Percentiles rank a stretch among this genome's conserved stretches.
phyloP scores from a whole-genome alignment of 1,140 invertebrate species.

The Oscheius sp. region DNA sequence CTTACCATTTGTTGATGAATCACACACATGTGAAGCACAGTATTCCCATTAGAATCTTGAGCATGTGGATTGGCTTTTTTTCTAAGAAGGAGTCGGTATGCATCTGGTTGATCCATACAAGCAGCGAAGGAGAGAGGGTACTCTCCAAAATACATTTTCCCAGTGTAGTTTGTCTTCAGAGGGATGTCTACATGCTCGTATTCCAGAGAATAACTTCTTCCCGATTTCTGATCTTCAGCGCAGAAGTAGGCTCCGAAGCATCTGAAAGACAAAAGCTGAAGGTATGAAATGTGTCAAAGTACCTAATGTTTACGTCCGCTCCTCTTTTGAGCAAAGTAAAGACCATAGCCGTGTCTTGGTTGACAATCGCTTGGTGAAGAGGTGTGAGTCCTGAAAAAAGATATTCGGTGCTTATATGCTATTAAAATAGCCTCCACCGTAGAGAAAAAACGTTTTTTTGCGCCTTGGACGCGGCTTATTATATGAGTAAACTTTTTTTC shows the following conservation, averaged over 20 bases:
- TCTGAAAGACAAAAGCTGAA: neutral
- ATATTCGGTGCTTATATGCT: too few relatives aligned
- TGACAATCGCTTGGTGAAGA: constrained; percentile 93
- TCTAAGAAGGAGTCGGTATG: constrained; percentile 85
- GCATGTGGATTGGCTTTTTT: constrained; percentile 87
- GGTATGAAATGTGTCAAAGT: neutral
- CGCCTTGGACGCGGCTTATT: too few relatives aligned
- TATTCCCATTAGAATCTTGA: constrained; percentile 96
- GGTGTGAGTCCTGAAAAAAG: constrained; percentile 58
- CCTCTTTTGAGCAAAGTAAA: constrained; percentile 89
- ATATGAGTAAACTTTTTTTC: too few relatives aligned
- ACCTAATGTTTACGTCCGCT: constrained; percentile 82
- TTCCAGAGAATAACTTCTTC: constrained; percentile 78
- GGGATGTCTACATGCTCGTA: constrained; percentile 86
- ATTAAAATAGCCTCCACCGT: too few relatives aligned
- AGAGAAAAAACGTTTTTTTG: too few relatives aligned
- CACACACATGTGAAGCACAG: constrained; percentile 89
- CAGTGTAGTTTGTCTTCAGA: constrained; percentile 85
- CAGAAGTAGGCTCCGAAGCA: constrained; percentile 91
- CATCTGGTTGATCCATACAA: constrained; percentile 92
- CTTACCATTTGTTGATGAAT: constrained; percentile 78
- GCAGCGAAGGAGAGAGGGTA: constrained; percentile 93
- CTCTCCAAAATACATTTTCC: constrained; percentile 98
- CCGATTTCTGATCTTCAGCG: constrained; percentile 91
- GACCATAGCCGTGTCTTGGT: constrained; percentile 94